These are phyloP conservation scores for Premnoplex brunnescens DNA, from an alignment of 2,797 vertebrate genomes.

Conservation along the genomic window DNA sequence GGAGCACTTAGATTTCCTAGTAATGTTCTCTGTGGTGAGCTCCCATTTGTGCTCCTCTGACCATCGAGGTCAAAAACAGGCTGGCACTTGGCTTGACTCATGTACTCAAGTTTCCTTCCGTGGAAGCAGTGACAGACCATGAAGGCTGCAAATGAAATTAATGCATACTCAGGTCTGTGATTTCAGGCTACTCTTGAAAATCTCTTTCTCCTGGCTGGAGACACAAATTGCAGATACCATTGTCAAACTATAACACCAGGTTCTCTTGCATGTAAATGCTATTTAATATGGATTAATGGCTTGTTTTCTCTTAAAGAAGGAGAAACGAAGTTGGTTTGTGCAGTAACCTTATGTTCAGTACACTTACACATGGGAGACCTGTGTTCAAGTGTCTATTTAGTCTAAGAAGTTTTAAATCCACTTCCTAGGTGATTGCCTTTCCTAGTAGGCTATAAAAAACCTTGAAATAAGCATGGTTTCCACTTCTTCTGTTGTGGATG, in stretches of 20 bases:
- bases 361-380: not conserved
- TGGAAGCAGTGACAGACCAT: not conserved
- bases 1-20: not conserved
- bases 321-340: not conserved
- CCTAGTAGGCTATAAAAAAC: not conserved
- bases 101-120: not conserved
- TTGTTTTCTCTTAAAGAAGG: not conserved
- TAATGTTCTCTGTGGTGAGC: not conserved
- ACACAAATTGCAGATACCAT: not conserved
- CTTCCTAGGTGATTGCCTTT: not conserved
- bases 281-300: not conserved
- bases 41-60: not conserved
- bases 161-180: not conserved
- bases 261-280: not conserved
- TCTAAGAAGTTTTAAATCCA: not conserved
- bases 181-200: not conserved
- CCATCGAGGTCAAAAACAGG: not conserved
- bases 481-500: not conserved
- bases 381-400: not conserved
- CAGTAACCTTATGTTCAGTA: not conserved
- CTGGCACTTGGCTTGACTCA: not conserved
- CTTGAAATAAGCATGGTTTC: not conserved
- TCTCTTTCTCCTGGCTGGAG: not conserved
- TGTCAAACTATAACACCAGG: not conserved
- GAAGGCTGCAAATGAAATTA: not conserved